Percentiles rank a stretch among this genome's conserved stretches.
Evolutionary conservation across 2,113 vertebrate genomes (phyloP).

Genomic region (Gallinago jamesoni): DNA sequence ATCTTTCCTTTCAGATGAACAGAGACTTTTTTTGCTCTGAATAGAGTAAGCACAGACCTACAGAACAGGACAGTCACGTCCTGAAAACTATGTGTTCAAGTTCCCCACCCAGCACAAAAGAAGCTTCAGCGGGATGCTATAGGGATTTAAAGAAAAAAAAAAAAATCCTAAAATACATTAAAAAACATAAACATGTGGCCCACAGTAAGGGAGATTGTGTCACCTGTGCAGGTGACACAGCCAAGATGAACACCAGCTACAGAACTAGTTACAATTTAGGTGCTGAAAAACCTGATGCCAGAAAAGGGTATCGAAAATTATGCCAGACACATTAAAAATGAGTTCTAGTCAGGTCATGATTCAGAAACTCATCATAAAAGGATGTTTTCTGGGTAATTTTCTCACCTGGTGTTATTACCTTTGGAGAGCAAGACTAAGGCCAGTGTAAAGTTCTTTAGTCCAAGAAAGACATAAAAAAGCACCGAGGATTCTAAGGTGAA

Average conservation of each 20-base stretch:
- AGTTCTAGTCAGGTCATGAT: background rate
- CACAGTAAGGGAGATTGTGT: background rate
- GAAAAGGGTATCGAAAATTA: background rate
- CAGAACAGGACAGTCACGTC: background rate
- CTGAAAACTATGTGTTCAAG: background rate
- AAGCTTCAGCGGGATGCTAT: background rate
- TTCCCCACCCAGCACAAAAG: background rate
- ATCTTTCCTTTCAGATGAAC: background rate
- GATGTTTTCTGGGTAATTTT: background rate
- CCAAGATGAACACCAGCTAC: background rate
- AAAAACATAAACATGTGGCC: background rate
- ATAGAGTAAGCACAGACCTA: background rate
- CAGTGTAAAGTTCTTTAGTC: background rate
- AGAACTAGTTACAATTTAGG: background rate
- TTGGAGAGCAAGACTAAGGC: background rate
- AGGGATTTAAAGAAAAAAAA: background rate
- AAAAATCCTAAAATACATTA: background rate
- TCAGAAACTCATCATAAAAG: background rate
- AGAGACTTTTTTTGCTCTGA: background rate
- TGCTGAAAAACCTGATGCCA: background rate
- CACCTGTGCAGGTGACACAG: background rate
- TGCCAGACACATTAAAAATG: background rate
- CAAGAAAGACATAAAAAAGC: background rate
- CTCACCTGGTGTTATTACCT: background rate
- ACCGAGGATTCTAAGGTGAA: background rate